These are phyloP conservation scores for Trachelus stipa DNA, from an alignment of 2,888 invertebrate species.

Conservation along the genomic window DNA sequence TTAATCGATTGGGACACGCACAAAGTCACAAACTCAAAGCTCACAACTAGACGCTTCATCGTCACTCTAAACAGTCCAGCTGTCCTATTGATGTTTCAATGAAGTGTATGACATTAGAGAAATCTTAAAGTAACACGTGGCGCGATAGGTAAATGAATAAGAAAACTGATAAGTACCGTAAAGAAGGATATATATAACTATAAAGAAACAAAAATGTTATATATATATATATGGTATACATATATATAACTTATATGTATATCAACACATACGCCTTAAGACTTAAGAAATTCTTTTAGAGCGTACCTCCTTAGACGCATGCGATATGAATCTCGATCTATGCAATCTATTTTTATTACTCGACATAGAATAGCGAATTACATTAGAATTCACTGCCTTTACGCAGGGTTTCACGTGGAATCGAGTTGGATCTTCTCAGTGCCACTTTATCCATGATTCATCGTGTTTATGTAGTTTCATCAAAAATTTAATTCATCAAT, in stretches of 20 bases:
- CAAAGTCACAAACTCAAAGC: constrained; percentile 5
- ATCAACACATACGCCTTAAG: neutral
- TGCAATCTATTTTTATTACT: constrained; percentile 67
- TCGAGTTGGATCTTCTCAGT: constrained; percentile 14
- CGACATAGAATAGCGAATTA: constrained; percentile 43
- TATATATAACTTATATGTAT: constrained; percentile 1
- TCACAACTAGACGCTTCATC: constrained; percentile 2
- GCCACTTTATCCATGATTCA: neutral
- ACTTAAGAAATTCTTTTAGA: constrained; percentile 41
- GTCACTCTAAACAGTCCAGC: constrained; percentile 19
- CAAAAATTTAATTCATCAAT: neutral
- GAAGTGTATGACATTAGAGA: constrained; percentile 12
- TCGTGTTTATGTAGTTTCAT: neutral
- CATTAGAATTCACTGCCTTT: constrained; percentile 32
- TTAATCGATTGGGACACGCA: neutral
- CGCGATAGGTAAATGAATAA: constrained; percentile 7
- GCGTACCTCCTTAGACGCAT: constrained; percentile 58
- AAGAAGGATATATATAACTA: neutral
- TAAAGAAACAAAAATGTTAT: neutral
- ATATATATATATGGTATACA: constrained; percentile 1
- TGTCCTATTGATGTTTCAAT: constrained; percentile 38
- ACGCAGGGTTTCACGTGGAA: constrained; percentile 33
- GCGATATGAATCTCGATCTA: constrained; percentile 63
- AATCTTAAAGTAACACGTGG: neutral
- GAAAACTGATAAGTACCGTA: constrained; percentile 1